These are phyloP conservation scores for Elymnias hypermnestra DNA, from an alignment of 1,140 invertebrate species.

Conservation along the genomic window DNA sequence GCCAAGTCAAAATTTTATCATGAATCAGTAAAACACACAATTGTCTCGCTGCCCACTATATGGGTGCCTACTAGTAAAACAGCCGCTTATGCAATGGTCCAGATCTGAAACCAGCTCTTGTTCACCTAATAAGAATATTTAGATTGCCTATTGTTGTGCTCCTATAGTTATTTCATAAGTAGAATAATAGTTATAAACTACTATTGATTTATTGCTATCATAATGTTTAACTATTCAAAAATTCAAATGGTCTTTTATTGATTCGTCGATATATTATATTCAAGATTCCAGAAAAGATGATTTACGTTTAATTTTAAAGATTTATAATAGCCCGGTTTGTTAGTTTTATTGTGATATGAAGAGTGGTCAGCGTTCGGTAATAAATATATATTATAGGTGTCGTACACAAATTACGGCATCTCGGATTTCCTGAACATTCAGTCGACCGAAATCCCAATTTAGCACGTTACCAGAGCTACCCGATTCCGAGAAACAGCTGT, in stretches of 20 bases:
- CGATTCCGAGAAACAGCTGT: conserved; percentile 66
- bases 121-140: conserved; percentile 22
- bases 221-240: too few relatives aligned
- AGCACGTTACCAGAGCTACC: conserved; percentile 55
- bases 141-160: conserved; percentile 22
- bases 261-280: too few relatives aligned
- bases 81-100: conserved; percentile 55
- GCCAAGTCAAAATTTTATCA: conserved; percentile 44
- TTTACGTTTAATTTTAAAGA: too few relatives aligned
- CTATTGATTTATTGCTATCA: too few relatives aligned
- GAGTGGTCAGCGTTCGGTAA: too few relatives aligned
- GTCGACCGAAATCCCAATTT: conserved; percentile 47
- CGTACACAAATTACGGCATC: too few relatives aligned
- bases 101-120: conserved; percentile 33
- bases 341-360: too few relatives aligned
- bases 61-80: conserved; percentile 29
- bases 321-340: too few relatives aligned
- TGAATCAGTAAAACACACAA: conserved; percentile 33
- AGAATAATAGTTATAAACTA: too few relatives aligned
- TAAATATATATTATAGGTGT: too few relatives aligned
- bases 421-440: conserved; percentile 41
- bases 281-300: too few relatives aligned
- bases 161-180: not conserved
- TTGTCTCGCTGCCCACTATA: conserved; percentile 33
- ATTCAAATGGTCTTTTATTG: too few relatives aligned